Base-by-base conservation (phyloP, 2,888 invertebrate genomes). In the Dolichopus griseipennis region DNA sequence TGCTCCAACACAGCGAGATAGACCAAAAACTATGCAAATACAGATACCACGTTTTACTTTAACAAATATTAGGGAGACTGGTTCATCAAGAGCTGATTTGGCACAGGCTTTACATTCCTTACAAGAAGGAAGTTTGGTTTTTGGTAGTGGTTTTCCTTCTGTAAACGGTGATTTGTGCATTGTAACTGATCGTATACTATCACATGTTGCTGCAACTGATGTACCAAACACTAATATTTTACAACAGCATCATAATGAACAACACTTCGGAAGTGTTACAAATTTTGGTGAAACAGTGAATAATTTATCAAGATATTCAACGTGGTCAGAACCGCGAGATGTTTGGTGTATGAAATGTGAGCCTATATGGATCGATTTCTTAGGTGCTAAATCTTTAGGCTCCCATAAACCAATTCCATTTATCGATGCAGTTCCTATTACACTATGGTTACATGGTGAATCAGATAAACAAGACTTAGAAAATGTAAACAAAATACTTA, bases 291-390 rank as follows among this genome's bases (percentile, higher is more conserved):
- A 62, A 12, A 2, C 20, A 62, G 74, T 12, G 77, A 77, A 72
- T 75, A 80, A 77, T 71, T 74, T 82, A 34, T 77, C 81, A 68
- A 77, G 81, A 1, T 85, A 86, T 75, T 75, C 85, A 68, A 78
- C 93, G 67, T 94, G 94, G 93, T 88, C 88, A 0, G 93, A 93
- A 78, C 88, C 89, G n/a, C 87, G 92, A 72, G 89, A 92, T 74
- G 88, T 97, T 15, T 97, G 96, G 92, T 93, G 92, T 78, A 86
- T 93, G 18, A 86, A 88, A 74, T 84, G 92, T 63, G 96, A 97
- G 78, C 96, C 97, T 0, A 85, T 95, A 67, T 97, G 96, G 95
- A 90, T 91, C 15, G 97, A 97, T 81, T 96, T 96, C 79, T 85
- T 89, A 71, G 95, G 94, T 8, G 91, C 92, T 1, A 85, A 91